A percentile compares a stretch with the other conserved stretches of the same genome.
Conservation (phyloP, 2,797 vertebrate species). For the Natrix natrix region DNA sequence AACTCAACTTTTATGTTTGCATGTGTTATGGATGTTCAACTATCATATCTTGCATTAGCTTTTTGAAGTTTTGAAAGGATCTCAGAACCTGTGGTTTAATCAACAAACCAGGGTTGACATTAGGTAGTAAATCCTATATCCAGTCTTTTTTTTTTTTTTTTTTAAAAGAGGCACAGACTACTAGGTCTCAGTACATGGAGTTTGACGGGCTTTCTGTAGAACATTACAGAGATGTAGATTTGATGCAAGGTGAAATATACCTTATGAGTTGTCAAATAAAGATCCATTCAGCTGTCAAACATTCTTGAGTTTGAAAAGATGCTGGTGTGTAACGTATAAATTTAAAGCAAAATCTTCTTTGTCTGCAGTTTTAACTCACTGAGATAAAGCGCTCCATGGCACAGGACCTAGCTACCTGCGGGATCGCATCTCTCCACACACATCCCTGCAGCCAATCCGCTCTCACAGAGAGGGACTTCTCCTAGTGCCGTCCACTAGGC, state of each 20-base stretch:
- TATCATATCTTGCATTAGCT: background rate
- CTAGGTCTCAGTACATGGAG: background rate
- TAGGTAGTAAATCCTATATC: background rate
- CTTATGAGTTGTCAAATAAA: background rate
- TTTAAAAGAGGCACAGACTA: background rate
- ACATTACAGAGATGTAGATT: background rate
- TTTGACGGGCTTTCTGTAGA: background rate
- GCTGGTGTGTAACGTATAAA: background rate
- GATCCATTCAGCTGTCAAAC: background rate
- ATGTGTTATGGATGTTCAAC: background rate
- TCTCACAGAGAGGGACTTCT: too few relatives aligned
- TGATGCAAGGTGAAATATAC: background rate
- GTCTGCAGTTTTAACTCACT: background rate
- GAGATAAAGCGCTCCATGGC: background rate
- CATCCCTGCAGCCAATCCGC: too few relatives aligned
- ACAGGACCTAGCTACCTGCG: too few relatives aligned
- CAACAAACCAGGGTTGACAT: background rate
- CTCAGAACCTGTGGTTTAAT: background rate
- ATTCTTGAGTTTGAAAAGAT: background rate
- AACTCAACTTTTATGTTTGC: background rate
- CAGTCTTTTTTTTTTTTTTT: background rate
- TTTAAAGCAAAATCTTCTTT: background rate
- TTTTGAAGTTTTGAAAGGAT: background rate
- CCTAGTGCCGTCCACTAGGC: too few relatives aligned
- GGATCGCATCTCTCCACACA: too few relatives aligned